Evolutionary conservation across 1,140 invertebrate species (phyloP), one percentile per base, ranked within the genome.

Genomic region (Battus philenor): DNA sequence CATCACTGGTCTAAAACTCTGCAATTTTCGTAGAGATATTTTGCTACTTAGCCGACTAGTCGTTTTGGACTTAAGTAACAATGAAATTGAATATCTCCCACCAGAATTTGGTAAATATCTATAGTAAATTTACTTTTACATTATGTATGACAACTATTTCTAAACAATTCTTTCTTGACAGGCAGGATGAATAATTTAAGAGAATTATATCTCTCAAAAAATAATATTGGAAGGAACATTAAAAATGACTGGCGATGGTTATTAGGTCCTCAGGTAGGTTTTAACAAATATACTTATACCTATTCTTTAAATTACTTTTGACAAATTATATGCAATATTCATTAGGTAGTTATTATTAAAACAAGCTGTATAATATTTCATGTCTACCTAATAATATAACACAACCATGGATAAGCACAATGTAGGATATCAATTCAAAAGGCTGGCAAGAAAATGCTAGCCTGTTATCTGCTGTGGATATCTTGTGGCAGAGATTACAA

Each of bases 41-140:
- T 78, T 93, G 26, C 74, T 84, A 4, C 65, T 94, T 1, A 87
- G 87, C 16, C 88, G 88, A 65, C 83, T 97, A 11, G 87, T 84
- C 51, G 57, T 90, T 24, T 84, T 97, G 44, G 91, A 97, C 88
- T 81, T 95, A 31, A 93, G 90, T 20, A 87, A 92, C 47, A 97
- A 97, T 87, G 86, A 90, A 44, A 87, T 97, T 22, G 88, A 88
- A 36, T 89, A 83, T 56, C 71, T 97, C 15, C 95, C 95, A 9
- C 77, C 88, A 13, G 92, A 93, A 69, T 59, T 97, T 44, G 93
- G 92, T 46, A 83, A 88, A 24, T 54, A 32, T n/a, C n/a, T n/a
- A n/a, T n/a, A n/a, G 20, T 30, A 7, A 39, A 26, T 36, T 31
- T 1, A 13, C 45, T 36, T 27, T 34, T 12, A 13, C 29, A 38